Base-by-base conservation (phyloP, 2,888 invertebrate genomes). In the Tigriopus californicus region DNA sequence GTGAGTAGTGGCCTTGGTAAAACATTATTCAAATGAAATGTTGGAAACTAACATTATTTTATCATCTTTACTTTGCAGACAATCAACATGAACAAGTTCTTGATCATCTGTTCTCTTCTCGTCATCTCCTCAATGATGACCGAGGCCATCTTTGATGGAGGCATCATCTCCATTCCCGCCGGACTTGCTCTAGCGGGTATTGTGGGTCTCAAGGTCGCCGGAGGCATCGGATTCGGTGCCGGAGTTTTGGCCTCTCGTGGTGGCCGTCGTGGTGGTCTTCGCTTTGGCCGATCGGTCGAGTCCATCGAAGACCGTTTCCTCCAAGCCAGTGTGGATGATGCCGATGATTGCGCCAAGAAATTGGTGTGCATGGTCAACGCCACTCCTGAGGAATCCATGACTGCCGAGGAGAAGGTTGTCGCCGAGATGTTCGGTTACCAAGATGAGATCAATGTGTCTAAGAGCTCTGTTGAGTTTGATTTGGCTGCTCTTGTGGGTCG, bases 311-410 rank as follows among this genome's bases (percentile, higher is more conserved):
- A 52, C 33, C 12, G 13, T 10, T 13, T 24, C 10, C 33, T 24
- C 13, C 52, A 18, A n/a, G 54, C 54, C 5, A 40, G 40, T 6
- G 40, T 40, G 15, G n/a, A 54, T 41, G 54, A 54, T 22, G 12
- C 54, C 5, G 24, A 24, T 15, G 54, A 54, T 15, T 54, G 54
- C 41, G 54, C 54, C 22, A 54, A 54, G 15, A n/a, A 18, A 22
- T 15, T 54, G n/a, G 22, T 54, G 13, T 54, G 54, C 18, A 18
- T 40, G 22, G 5, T 54, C 40, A 54, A 54, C 18, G 54, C 33
- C 13, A 41, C n/a, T 15, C 44, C 44, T 44, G 44, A 44, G 10
- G 44, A 22, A 22, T 24, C 22, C 13, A 4, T 51, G 25, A 22
- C 52, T 33, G 12, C 40, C 15, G 40, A 54, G 15, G 54, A 54